Evolutionary conservation across 1,140 invertebrate genomes (phyloP), one percentile per base, ranked within the genome.

Genomic region (Apocrypta bakeri): DNA sequence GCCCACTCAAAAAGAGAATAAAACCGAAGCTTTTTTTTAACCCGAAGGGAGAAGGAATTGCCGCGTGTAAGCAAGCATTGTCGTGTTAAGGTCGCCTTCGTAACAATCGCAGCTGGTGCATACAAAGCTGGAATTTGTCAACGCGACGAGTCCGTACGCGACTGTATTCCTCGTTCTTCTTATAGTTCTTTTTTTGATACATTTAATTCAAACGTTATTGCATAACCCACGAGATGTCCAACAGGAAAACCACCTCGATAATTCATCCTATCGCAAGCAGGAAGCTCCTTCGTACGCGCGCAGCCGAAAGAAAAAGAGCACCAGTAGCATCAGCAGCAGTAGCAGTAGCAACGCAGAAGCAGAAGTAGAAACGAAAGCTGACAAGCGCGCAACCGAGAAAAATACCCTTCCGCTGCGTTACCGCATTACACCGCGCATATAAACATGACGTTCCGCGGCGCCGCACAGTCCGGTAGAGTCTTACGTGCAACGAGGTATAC

Each of bases 121-220:
- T 81, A 90, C 88, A 89, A 89, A 89, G 83, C 85, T 77, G 86
- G 84, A n/a, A n/a, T n/a, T n/a, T n/a, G n/a, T n/a, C n/a, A n/a
- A n/a, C n/a, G n/a, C n/a, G n/a, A n/a, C n/a, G n/a, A n/a, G n/a
- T n/a, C n/a, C n/a, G n/a, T n/a, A n/a, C n/a, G n/a, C n/a, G n/a
- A n/a, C n/a, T n/a, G n/a, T n/a, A n/a, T n/a, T n/a, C n/a, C n/a
- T n/a, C n/a, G n/a, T n/a, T n/a, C n/a, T n/a, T n/a, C n/a, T n/a
- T n/a, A n/a, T n/a, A n/a, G n/a, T n/a, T n/a, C n/a, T n/a, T n/a
- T n/a, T n/a, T n/a, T n/a, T n/a, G n/a, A n/a, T n/a, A n/a, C n/a
- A n/a, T n/a, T 56, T n/a, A 56, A 56, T 56, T 56, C 21, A 56
- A 56, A 56, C 21, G 8, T 48, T 56, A 17, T 17, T 21, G 48